Base-by-base conservation (phyloP, 2,888 invertebrate genomes). In the Tinea trinotella region DNA sequence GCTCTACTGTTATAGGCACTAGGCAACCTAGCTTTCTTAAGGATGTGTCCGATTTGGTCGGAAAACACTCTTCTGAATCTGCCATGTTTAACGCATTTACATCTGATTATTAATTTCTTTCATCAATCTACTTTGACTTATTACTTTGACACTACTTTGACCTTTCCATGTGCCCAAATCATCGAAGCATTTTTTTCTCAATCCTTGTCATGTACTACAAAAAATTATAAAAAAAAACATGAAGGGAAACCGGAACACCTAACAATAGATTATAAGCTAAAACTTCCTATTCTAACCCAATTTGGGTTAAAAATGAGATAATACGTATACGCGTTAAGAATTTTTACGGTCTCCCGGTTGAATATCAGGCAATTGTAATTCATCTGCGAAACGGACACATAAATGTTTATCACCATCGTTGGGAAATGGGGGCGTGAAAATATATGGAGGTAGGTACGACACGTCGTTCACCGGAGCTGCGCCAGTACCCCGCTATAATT, bases 371-470 rank as follows among this genome's bases (percentile, higher is more conserved):
- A 62, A 65, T 66, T 66, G 63, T 66, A 63, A 68, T 67, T 67
- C 64, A 64, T 66, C 62, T 64, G 61, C 57, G 57, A 55, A 58
- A 63, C 59, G 59, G 61, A 64, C 61, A 63, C 61, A 59, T 69
- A 66, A 70, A 69, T 65, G 65, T 68, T 70, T 68, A 68, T 67
- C 59, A 59, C 54, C 52, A 49, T 15, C 48, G 48, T 15, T 24
- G 24, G 50, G 12, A 50, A 50, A 22, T 24, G 46, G 46, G 46
- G 46, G 18, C 13, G 46, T 15, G 24, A 50, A 50, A 50, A 50
- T 50, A 50, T 50, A 19, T 46, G 6, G 46, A 3, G 46, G 46
- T 46, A 46, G 19, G 5, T 17, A n/a, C 46, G 46, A 17, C 18
- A 13, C 4, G 19, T 19, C 46, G 46, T 19, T 19, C 46, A 19